These are phyloP conservation scores for Temnothorax nylanderi DNA, from an alignment of 1,140 invertebrate species.

Conservation along the genomic window DNA sequence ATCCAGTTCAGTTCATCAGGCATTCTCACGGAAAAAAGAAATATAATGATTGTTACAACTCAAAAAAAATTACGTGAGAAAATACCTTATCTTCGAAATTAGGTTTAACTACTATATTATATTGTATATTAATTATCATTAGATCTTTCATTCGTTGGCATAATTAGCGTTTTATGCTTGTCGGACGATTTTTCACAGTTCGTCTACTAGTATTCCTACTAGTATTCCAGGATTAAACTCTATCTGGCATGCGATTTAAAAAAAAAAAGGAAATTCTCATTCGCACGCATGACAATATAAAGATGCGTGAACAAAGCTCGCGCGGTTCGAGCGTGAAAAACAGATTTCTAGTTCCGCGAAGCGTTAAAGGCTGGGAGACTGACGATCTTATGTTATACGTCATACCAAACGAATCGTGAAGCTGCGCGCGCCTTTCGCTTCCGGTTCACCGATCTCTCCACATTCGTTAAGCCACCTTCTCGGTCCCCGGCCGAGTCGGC, in stretches of 20 bases:
- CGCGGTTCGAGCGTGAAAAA: conserved; percentile 38
- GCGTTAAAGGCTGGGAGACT: conserved; percentile 65
- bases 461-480: conserved; percentile 69
- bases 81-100: neutral
- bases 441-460: conserved; percentile 75
- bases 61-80: neutral
- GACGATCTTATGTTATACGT: conserved; percentile 61
- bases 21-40: neutral
- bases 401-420: conserved; percentile 71
- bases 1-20: conserved; percentile 36
- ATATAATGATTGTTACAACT: neutral
- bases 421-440: conserved; percentile 73
- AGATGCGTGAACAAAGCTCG: conserved; percentile 26
- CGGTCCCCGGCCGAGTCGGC: conserved; percentile 44
- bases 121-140: neutral
- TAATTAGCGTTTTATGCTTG: neutral
- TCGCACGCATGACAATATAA: neutral
- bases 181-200: neutral
- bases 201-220: too few species aligned
- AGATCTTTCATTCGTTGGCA: neutral
- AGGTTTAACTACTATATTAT: neutral
- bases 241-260: neutral
- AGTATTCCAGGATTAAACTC: neutral
- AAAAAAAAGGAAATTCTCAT: conserved; percentile 5
- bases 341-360: conserved; percentile 64